phyloP scores from a whole-genome alignment of 2,113 vertebrate species.

The Leucopsar rothschildi region DNA sequence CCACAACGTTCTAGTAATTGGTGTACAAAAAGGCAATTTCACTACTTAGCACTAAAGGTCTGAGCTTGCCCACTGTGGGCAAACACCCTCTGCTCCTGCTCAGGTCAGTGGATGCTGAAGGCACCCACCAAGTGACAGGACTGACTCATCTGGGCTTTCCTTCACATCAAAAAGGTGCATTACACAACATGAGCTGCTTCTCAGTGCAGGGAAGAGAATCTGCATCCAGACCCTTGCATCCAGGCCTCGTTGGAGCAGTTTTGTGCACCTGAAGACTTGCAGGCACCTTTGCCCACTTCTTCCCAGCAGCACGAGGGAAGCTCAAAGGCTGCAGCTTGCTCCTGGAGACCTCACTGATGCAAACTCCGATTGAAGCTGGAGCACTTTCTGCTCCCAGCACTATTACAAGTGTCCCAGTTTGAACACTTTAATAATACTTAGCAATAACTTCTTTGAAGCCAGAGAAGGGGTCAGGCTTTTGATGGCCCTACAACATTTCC shows the following conservation, averaged over 20 bases:
- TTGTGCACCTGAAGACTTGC: not conserved
- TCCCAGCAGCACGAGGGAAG: not conserved
- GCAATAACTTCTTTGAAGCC: constrained; percentile 6
- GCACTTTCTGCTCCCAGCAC: not conserved
- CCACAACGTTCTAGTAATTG: not conserved
- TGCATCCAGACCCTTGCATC: not conserved
- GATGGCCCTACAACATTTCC: constrained; percentile 6
- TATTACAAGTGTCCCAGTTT: not conserved
- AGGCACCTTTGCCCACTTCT: not conserved
- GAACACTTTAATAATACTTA: constrained; percentile 18
- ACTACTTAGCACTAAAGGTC: not conserved
- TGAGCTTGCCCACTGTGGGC: not conserved
- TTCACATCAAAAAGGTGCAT: not conserved
- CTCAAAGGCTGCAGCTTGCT: constrained; percentile 9
- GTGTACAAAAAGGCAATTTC: not conserved
- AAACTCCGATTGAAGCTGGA: not conserved
- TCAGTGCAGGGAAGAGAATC: not conserved
- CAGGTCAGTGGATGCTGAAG: not conserved
- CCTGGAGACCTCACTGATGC: not conserved
- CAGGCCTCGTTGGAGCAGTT: not conserved
- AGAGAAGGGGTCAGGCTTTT: constrained; percentile 7
- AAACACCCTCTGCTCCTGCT: not conserved
- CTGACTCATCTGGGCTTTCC: not conserved
- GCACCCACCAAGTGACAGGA: not conserved
- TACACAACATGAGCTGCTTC: not conserved